Evolutionary conservation across 2,888 invertebrate species (phyloP).

Genomic region (Tribolium freemani): DNA sequence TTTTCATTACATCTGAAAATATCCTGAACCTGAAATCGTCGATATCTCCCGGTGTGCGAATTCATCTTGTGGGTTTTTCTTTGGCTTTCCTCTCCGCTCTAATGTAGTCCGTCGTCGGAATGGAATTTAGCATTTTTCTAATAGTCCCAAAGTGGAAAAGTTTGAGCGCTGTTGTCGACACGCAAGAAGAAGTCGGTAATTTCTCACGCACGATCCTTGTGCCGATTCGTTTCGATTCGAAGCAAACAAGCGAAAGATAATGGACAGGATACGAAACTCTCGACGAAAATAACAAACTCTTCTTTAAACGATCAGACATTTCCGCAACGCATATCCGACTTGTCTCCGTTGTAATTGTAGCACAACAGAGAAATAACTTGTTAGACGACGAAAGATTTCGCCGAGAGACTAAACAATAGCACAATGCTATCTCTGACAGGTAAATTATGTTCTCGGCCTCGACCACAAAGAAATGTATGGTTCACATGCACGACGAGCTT

Average conservation of each 20-base stretch:
- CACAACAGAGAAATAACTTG: slow-evolving; percentile 33
- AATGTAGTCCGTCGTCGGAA: background rate
- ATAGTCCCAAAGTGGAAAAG: slow-evolving; percentile 28
- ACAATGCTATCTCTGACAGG: slow-evolving; percentile 44
- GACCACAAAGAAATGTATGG: slow-evolving; percentile 40
- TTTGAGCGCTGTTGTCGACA: slow-evolving; percentile 20
- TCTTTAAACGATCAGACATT: slow-evolving; percentile 34
- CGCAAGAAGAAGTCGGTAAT: slow-evolving; percentile 2
- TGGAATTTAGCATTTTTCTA: slow-evolving; percentile 31
- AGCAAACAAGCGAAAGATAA: slow-evolving; percentile 14
- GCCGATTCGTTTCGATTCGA: slow-evolving; percentile 10
- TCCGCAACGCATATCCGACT: slow-evolving; percentile 36
- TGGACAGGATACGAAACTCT: slow-evolving; percentile 36
- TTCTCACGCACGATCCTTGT: slow-evolving; percentile 20
- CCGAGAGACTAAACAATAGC: slow-evolving; percentile 34
- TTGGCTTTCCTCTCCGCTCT: background rate
- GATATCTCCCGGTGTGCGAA: too few relatives aligned
- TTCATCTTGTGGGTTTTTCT: background rate
- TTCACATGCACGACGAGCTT: slow-evolving; percentile 35
- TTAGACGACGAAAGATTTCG: slow-evolving; percentile 31
- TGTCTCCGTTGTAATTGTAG: slow-evolving; percentile 26
- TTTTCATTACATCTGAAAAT: too few relatives aligned
- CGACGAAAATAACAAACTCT: slow-evolving; percentile 35
- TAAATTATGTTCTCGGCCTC: slow-evolving; percentile 39
- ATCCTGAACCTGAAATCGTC: too few relatives aligned